Conservation (phyloP, 2,888 invertebrate genomes). For the Tuberolachnus salignus region DNA sequence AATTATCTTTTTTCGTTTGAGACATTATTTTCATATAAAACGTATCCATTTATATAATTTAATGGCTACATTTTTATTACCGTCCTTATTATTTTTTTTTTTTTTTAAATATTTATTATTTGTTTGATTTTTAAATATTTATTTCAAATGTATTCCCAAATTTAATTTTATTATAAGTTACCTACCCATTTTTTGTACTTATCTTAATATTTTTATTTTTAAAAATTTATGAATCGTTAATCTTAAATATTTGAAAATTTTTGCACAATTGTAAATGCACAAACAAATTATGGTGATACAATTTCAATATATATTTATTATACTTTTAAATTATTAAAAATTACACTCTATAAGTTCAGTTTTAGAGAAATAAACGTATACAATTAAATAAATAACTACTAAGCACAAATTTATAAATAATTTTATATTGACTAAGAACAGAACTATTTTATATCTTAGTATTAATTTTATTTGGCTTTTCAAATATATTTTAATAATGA, state of each 20-base stretch:
- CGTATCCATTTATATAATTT: constrained; percentile 20
- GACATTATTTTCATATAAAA: constrained; percentile 24
- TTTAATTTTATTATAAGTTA: constrained; percentile 37
- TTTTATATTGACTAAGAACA: background rate
- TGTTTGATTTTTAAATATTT: constrained; percentile 52
- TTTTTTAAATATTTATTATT: constrained; percentile 46
- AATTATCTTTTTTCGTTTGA: background rate
- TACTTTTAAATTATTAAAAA: no score
- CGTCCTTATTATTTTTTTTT: constrained; percentile 47
- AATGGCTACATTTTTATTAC: constrained; percentile 41
- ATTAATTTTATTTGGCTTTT: background rate
- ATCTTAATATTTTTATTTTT: constrained; percentile 13
- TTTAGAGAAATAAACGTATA: background rate
- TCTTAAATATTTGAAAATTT: constrained; percentile 24
- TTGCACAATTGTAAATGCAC: constrained; percentile 28
- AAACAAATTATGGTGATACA: background rate
- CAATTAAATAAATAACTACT: background rate
- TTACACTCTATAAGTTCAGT: no score
- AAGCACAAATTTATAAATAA: constrained; percentile 11
- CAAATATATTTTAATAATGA: constrained; percentile 21
- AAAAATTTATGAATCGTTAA: constrained; percentile 25
- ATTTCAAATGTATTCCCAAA: constrained; percentile 39
- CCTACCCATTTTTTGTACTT: constrained; percentile 49
- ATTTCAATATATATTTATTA: background rate
- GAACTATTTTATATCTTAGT: background rate